Base-by-base conservation (phyloP, 1,140 invertebrate species). In the Heliothis virescens region DNA sequence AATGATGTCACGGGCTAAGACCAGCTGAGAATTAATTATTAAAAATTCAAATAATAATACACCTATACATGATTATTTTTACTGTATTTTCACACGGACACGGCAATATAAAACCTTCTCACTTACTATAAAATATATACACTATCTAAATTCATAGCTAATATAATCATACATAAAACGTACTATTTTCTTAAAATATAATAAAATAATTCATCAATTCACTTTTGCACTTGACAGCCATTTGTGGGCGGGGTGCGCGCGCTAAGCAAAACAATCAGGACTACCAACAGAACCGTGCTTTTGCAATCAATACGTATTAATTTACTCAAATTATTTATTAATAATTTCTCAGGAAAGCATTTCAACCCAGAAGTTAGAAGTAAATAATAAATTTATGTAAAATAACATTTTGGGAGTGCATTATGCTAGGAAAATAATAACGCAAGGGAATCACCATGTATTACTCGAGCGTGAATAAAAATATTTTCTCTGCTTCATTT, bases 241-340 rank as follows among this genome's bases (percentile, higher is more conserved):
- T 86, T 87, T 83, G 84, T 88, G 86, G 89, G 87, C 86, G 89
- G 82, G 82, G 82, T 76, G 84, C 78, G 79, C 84, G 83, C 82
- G 83, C 79, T 75, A 82, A 86, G 83, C 85, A 87, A 91, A 90
- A 89, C 86, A 90, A 86, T 79, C 89, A 84, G 81, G 74, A 72
- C 80, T 84, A 59, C 87, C 87, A 90, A 90, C 86, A 72, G 59
- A 47, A 81, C 26, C 63, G 55, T 55, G 29, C 16, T 47, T 53
- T 47, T 18, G 59, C 79, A 86, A 86, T 86, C 85, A 80, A 86
- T 83, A 86, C 21, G 21, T 82, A 71, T 16, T 67, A 74, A 41
- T 50, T 62, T 74, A 41, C 34, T 67, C 63, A 67, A 67, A 18
- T 67, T 48, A n/a, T 41, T 63, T 41, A 63, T 63, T 63, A 41